phyloP scores from a whole-genome alignment of 2,113 vertebrate genomes.

The Formicarius rufipectus region DNA sequence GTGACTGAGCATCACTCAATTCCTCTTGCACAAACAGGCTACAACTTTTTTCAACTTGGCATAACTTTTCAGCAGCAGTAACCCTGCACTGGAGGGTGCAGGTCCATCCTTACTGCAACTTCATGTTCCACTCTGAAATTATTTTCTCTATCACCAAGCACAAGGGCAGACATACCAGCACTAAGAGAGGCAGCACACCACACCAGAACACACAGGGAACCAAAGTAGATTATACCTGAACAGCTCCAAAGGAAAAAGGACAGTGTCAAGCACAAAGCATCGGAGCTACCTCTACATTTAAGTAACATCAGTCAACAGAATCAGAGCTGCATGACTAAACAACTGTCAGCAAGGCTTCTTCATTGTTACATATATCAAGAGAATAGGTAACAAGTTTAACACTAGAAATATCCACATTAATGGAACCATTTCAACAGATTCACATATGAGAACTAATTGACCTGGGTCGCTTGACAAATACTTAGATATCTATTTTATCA shows the following conservation, averaged over 20 bases:
- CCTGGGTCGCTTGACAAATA: neutral
- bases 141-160: neutral
- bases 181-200: neutral
- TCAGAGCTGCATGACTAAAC: neutral
- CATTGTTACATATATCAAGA: neutral
- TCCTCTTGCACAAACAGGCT: neutral
- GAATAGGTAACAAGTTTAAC: neutral
- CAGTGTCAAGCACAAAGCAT: neutral
- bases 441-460: neutral
- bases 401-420: neutral
- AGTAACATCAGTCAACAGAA: neutral
- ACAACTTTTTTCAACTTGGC: neutral
- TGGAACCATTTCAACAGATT: neutral
- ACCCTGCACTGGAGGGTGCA: neutral
- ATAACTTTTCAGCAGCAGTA: neutral
- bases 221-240: fast-evolving
- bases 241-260: neutral
- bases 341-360: neutral
- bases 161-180: neutral
- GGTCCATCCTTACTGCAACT: neutral
- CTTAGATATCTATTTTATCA: neutral
- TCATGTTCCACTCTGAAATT: neutral
- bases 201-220: neutral
- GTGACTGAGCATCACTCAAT: neutral
- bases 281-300: neutral